phyloP scores from a whole-genome alignment of 2,888 invertebrate species.

The Drosophila putrida region DNA sequence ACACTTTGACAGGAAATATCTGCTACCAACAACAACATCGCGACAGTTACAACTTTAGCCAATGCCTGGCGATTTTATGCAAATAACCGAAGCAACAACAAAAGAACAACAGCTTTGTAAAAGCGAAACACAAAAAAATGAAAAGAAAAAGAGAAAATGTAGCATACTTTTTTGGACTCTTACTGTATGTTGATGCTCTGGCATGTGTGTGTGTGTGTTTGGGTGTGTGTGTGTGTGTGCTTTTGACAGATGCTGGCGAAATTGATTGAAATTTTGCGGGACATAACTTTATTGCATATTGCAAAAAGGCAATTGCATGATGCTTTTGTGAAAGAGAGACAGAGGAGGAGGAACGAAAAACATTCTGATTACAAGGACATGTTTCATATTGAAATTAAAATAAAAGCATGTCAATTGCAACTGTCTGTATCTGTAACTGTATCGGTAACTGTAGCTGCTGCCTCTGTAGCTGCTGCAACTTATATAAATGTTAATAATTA shows the following conservation, averaged over 20 bases:
- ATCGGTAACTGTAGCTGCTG: neutral
- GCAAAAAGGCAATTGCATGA: slow-evolving; percentile 26
- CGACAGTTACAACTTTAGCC: slow-evolving; percentile 21
- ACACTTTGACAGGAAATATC: neutral
- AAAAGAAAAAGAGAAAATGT: slow-evolving; percentile 17
- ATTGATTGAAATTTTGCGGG: slow-evolving; percentile 47
- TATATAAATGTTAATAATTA: neutral
- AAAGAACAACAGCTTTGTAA: slow-evolving; percentile 7
- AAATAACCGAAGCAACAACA: slow-evolving; percentile 45
- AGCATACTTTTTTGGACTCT: slow-evolving; percentile 27
- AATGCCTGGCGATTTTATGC: slow-evolving; percentile 49
- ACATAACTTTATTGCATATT: slow-evolving; percentile 23
- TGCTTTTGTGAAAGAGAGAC: slow-evolving; percentile 25
- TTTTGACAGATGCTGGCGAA: slow-evolving; percentile 42
- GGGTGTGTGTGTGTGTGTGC: slow-evolving; percentile 11
- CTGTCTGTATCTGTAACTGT: neutral
- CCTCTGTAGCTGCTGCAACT: neutral
- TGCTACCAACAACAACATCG: neutral
- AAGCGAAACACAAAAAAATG: no score
- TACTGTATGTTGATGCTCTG: slow-evolving; percentile 9
- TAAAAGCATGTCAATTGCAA: neutral
- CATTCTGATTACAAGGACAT: slow-evolving; percentile 14
- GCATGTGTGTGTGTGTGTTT: slow-evolving; percentile 7
- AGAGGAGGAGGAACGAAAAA: slow-evolving; percentile 2
- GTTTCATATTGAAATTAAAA: slow-evolving; percentile 1